Base-by-base conservation (phyloP, 2,888 invertebrate species). In the Acheta domesticus region DNA sequence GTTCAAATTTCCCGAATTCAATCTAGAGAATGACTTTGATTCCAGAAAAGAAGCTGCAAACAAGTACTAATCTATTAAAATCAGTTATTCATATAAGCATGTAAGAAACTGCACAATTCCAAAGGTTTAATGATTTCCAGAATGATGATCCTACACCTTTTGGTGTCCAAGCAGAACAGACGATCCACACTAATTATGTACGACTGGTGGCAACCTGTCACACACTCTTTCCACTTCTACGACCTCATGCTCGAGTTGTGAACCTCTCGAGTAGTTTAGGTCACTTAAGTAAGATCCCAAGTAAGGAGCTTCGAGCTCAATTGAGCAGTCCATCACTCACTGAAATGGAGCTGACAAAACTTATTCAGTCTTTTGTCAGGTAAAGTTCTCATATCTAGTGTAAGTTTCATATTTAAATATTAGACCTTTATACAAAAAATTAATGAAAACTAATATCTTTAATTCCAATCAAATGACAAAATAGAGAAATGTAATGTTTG, bases 261-360 rank as follows among this genome's bases (percentile, higher is more conserved):
- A 93, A 94, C 83, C 87, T 95, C 0, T 93, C 94, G 0, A 94
- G 94, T 82, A 90, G 91, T 11, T 89, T 89, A 19, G 94, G 93
- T 1, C 89, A 91, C 78, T 85, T 93, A 74, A 87, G 88, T 0
- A 88, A 88, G 4, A 91, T 94, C 82, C 90, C 91, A 76, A 90
- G 90, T 78, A 87, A 89, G 83, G 86, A 87, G 12, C 86, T 93
- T 14, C 89, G 89, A 82, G 86, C 86, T 77, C 89, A 88, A 85
- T 89, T 94, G 3, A 88, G 89, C 77, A 86, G 90, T 84, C 85
- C 89, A 1, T 86, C 86, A n/a, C 85, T 93, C 36, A 91, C 90
- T 1, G 89, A 91, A 85, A 88, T 89, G 76, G 87, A 91, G 82
- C 85, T 95, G 74, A 90, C 89, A 49, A 87, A 87, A 8, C 85